Conservation (phyloP, 2,113 vertebrate species). For the Ictidomys tridecemlineatus region DNA sequence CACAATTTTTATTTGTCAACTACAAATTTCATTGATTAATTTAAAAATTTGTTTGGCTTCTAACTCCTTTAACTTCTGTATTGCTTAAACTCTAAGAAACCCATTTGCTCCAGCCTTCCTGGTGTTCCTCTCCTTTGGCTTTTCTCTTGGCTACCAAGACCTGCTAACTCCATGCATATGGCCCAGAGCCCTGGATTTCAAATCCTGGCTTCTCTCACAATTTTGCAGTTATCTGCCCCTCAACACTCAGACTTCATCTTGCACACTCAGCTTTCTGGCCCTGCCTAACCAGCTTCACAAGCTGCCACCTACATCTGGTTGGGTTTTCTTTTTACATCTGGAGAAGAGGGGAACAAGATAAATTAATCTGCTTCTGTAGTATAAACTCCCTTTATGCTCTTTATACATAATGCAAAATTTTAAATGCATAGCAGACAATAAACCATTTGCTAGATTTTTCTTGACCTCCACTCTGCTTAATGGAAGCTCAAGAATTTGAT, state of each 20-base stretch:
- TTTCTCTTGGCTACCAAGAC: slow-evolving; percentile 47
- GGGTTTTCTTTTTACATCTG: neutral
- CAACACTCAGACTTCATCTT: neutral
- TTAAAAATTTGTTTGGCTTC: neutral
- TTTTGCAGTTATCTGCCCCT: slow-evolving; percentile 30
- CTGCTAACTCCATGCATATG: neutral
- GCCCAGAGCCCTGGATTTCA: slow-evolving; percentile 7
- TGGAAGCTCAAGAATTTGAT: slow-evolving; percentile 52
- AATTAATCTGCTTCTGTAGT: neutral
- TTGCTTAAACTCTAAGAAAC: slow-evolving; percentile 16
- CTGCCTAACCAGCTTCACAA: neutral
- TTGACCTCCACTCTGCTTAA: slow-evolving; percentile 31
- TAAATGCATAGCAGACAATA: neutral
- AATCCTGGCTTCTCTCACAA: slow-evolving; percentile 4
- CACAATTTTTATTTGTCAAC: neutral
- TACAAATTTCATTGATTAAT: neutral
- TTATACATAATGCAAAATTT: neutral
- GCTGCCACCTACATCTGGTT: slow-evolving; percentile 45
- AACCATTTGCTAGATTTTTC: slow-evolving; percentile 42
- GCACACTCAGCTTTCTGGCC: neutral
- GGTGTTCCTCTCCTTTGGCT: neutral
- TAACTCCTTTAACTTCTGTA: neutral
- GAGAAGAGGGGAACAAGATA: neutral
- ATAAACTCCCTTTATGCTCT: neutral
- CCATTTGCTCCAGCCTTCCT: neutral